Evolutionary conservation across 2,113 vertebrate species (phyloP), one percentile per base, ranked within the genome.

Genomic region (Genyomyrus donnyi): DNA sequence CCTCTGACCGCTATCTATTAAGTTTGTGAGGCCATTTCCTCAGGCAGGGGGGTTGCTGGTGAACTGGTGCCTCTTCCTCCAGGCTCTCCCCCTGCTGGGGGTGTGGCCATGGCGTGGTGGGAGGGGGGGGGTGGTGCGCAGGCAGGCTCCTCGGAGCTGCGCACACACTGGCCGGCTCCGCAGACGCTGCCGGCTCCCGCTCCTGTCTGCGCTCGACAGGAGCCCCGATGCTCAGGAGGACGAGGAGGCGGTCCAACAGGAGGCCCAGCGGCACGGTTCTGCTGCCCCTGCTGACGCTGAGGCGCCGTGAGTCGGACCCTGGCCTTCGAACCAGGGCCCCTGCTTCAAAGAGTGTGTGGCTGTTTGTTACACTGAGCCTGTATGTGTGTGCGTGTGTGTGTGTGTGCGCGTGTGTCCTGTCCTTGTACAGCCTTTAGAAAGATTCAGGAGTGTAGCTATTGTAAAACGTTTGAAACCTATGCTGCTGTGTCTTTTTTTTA

Each of bases 51-150:
- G 85, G 27, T 19, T 2, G 31, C n/a, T 19, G 15, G 9, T 87
- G 21, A 31, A 87, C 8, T 39, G 27, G 2, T 52, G 85, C n/a
- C 49, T 87, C 85, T 87, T 87, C 85, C 85, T 87, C 50, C n/a
- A n/a, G 85, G 27, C n/a, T 87, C 50, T 35, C 85, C 85, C 85
- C 85, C n/a, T 84, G 85, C 27, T 87, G 80, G 80, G 80, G 80
- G 80, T 11, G 80, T 56, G 85, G 45, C n/a, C 21, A n/a, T 52
- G 50, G 85, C 3, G 8, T 11, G 50, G 85, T 27, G 84, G 46
- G 24, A 5, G 19, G 24, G 11, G 11, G 24, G 42, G 15, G n/a
- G 0, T 48, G n/a, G n/a, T 19, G 24, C 3, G 2, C 48, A 52
- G 27, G 39, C 50, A 10, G 31, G 85, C 85, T 87, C 49, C 49